phyloP scores from a whole-genome alignment of 2,113 vertebrate species.

The Prunella fulvescens region DNA sequence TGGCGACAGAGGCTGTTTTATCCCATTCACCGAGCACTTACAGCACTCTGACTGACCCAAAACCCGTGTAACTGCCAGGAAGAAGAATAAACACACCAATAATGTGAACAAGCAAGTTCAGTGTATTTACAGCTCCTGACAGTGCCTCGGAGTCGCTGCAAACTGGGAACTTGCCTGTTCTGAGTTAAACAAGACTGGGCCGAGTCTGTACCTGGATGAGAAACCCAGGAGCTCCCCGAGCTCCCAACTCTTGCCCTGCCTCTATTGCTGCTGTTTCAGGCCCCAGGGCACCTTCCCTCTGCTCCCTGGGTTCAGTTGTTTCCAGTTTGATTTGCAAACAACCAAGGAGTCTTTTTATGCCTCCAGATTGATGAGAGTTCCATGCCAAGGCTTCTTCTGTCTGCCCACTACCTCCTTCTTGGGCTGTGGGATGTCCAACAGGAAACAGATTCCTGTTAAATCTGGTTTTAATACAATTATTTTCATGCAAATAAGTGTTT shows the following conservation, averaged over 20 bases:
- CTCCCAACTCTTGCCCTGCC: neutral
- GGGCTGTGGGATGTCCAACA: neutral
- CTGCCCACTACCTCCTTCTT: neutral
- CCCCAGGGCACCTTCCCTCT: neutral
- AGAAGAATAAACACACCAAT: neutral
- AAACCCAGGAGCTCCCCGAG: neutral
- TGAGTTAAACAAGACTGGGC: neutral
- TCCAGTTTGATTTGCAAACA: neutral
- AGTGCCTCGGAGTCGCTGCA: neutral
- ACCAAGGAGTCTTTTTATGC: accelerated
- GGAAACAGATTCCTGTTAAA: neutral
- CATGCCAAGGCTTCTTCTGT: neutral
- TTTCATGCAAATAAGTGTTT: neutral
- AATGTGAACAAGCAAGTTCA: neutral
- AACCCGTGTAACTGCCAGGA: neutral
- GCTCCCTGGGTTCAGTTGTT: neutral
- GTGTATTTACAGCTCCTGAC: neutral
- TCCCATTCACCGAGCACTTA: neutral
- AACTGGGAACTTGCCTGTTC: neutral
- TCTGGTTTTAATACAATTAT: neutral
- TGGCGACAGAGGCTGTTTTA: neutral
- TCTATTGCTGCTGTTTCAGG: accelerated
- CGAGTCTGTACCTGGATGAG: neutral
- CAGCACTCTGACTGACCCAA: neutral
- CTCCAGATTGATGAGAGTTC: accelerated